Base-by-base conservation (phyloP, 2,797 vertebrate species). In the Coregonus suidteri region DNA sequence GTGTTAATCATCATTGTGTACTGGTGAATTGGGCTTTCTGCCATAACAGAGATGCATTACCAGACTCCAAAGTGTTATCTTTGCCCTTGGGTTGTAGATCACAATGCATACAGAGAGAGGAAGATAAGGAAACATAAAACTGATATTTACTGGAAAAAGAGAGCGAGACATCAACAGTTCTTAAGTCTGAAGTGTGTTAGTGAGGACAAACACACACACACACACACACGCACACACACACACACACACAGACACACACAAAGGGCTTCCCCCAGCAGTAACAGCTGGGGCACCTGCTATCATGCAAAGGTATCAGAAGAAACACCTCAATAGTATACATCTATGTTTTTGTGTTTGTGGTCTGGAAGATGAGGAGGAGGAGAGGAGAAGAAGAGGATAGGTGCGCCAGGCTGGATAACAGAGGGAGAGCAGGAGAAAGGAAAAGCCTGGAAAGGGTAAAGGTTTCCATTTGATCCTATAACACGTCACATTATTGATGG, bases 241-340 rank as follows among this genome's bases (percentile, higher is more conserved):
- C 79, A 83, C 74, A 79, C 78, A 78, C 56, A 64, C 54, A 37
- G 56, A 64, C 34, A 64, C 73, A 73, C 71, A 35, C 25, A 54
- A 89, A 90, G 88, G 89, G 86, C 75, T 88, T 90, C 77, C 90
- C 84, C 84, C 7, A 69, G 78, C 80, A 82, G 71, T 73, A 86
- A 87, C 90, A 91, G 86, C 89, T 89, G 88, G 77, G 84, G 83
- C 88, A 80, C 83, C 85, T 77, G 80, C 70, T 59, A 87, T 88
- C 84, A 75, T 72, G 75, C 71, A 64, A 82, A 84, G 81, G 76
- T 69, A 83, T 84, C 85, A 80, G 76, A 79, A 76, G 75, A 83
- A 87, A 85, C 81, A 85, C 77, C 76, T 80, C 80, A 52, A 73
- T 77, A 76, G n/a, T 73, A 84, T 31, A 83, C 47, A 7, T 47